phyloP scores from a whole-genome alignment of 2,113 vertebrate species.

The Tachysurus vachellii region DNA sequence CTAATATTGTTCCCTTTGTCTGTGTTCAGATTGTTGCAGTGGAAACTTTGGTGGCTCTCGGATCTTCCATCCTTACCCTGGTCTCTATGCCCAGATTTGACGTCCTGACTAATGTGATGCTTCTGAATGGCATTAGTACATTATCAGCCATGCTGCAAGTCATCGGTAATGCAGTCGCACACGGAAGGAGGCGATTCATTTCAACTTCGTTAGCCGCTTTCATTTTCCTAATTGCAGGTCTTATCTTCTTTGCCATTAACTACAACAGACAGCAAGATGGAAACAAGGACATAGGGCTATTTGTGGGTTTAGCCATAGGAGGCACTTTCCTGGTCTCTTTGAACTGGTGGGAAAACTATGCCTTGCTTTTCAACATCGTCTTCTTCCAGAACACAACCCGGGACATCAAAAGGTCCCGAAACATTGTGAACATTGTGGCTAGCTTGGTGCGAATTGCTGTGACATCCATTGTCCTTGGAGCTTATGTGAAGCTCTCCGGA shows the following conservation, averaged over 20 bases:
- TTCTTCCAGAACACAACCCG: constrained; percentile 48
- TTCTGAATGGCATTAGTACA: constrained; percentile 54
- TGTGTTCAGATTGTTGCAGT: constrained; percentile 45
- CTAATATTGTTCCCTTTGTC: neutral
- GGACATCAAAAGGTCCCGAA: constrained; percentile 57
- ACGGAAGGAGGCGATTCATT: constrained; percentile 51
- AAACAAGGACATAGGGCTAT: constrained; percentile 18
- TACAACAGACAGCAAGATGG: constrained; percentile 42
- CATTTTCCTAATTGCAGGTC: constrained; percentile 59
- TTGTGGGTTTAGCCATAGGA: constrained; percentile 63
- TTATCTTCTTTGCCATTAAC: constrained; percentile 53
- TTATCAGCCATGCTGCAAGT: constrained; percentile 52
- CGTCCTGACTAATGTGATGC: constrained; percentile 58
- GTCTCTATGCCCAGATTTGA: constrained; percentile 60
- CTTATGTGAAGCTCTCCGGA: constrained; percentile 57
- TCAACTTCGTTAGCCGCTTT: constrained; percentile 49
- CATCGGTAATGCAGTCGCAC: constrained; percentile 19
- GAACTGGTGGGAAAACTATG: constrained; percentile 72
- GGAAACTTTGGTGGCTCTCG: constrained; percentile 51
- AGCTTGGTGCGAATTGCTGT: constrained; percentile 63
- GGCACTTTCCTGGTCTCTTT: constrained; percentile 63
- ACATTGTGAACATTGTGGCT: constrained; percentile 61
- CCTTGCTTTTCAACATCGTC: constrained; percentile 49
- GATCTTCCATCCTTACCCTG: constrained; percentile 53
- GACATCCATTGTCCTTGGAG: constrained; percentile 63